Conservation (phyloP, 2,113 vertebrate genomes). For the Synodontis membranacea region DNA sequence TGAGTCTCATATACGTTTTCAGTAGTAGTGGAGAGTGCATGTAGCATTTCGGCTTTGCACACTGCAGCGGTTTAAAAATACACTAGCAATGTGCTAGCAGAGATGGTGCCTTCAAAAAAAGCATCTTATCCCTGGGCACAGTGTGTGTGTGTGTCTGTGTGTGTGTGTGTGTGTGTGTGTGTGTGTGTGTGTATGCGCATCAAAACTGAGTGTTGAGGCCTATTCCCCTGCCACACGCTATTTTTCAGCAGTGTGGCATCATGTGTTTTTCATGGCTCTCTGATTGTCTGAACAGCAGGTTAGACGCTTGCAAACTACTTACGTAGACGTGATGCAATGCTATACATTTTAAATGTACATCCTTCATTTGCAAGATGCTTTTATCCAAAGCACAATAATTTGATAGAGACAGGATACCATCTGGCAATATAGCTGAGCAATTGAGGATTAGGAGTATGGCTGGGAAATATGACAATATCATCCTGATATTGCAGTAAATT, state of each 20-base stretch:
- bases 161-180: not conserved
- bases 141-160: not conserved
- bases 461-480: not conserved
- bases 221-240: constrained; percentile 26
- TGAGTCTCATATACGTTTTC: constrained; percentile 3
- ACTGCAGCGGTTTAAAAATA: constrained; percentile 40
- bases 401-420: not conserved
- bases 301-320: constrained; percentile 19
- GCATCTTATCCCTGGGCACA: constrained; percentile 9
- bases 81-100: constrained; percentile 27
- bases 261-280: constrained; percentile 41
- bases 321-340: too few relatives aligned
- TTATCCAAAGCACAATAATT: not conserved
- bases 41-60: constrained; percentile 29
- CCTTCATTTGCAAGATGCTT: constrained; percentile 3
- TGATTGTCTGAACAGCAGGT: not conserved
- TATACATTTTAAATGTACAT: not conserved
- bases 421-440: not conserved
- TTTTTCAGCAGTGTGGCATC: constrained; percentile 46
- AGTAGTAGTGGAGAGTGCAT: not conserved
- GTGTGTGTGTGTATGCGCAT: not conserved
- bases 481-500: not conserved
- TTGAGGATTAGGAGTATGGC: not conserved
- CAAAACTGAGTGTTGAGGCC: constrained; percentile 3
- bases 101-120: constrained; percentile 32